These are phyloP conservation scores for Acropora yongei DNA, from an alignment of 64 coral and sea anemone species.

Conservation along the genomic window DNA sequence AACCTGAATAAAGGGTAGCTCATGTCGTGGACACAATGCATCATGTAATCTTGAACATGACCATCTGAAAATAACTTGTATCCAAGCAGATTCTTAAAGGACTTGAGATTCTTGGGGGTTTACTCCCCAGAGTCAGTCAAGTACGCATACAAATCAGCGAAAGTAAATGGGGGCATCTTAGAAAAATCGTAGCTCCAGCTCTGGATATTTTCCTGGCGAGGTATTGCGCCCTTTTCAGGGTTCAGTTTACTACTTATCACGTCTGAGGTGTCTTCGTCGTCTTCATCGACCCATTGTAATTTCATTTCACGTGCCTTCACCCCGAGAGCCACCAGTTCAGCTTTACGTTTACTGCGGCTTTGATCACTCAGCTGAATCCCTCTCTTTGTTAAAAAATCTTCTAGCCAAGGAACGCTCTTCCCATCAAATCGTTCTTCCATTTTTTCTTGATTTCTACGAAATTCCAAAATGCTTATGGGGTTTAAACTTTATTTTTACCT, in stretches of 20 bases:
- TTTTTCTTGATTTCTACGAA: not conserved
- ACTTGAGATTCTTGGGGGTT: not conserved
- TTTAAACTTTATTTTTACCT: not conserved
- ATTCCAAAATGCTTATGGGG: not conserved
- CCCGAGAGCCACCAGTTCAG: not conserved
- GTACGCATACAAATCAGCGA: not conserved
- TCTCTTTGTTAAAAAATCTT: slow-evolving; percentile 18
- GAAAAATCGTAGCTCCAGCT: slow-evolving; percentile 3
- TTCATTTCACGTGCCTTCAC: slow-evolving; percentile 24
- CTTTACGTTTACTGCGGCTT: slow-evolving; percentile 18
- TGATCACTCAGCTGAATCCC: slow-evolving; percentile 21
- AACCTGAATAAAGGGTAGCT: slow-evolving; percentile 27
- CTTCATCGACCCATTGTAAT: slow-evolving; percentile 11
- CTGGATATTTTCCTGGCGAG: not conserved
- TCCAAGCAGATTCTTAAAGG: not conserved
- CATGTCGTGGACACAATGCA: not conserved
- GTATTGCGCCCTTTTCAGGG: not conserved
- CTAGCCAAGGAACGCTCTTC: slow-evolving; percentile 30
- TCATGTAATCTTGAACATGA: not conserved
- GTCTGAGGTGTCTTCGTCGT: not conserved
- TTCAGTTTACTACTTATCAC: slow-evolving; percentile 4
- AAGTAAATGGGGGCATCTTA: not conserved
- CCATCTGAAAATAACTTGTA: not conserved
- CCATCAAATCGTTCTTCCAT: slow-evolving; percentile 29
- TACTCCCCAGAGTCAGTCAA: not conserved